Evolutionary conservation across 2,113 vertebrate genomes (phyloP).

Genomic region (Siniperca knerii): DNA sequence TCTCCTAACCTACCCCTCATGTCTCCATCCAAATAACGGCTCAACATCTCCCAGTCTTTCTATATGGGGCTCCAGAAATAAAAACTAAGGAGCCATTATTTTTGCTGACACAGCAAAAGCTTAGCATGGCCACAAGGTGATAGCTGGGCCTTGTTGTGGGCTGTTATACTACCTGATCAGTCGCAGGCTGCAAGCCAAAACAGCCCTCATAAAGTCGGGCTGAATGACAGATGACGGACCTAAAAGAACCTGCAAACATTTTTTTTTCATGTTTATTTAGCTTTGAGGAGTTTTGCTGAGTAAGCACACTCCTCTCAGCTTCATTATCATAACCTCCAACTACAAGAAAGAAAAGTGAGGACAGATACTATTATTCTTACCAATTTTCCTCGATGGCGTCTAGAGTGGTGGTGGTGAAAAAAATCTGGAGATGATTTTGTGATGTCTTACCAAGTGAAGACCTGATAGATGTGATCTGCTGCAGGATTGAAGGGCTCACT

Average conservation of each 20-base stretch:
- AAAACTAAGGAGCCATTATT: neutral
- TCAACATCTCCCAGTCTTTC: neutral
- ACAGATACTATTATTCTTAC: too few relatives aligned
- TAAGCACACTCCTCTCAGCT: neutral
- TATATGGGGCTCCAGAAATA: neutral
- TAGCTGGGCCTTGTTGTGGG: slow-evolving; percentile 3
- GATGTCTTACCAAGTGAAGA: neutral
- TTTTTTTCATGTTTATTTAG: neutral
- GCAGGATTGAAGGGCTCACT: neutral
- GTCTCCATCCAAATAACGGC: neutral
- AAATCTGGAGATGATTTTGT: neutral
- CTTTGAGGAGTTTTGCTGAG: slow-evolving; percentile 4
- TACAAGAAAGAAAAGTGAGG: neutral
- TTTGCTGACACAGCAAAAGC: slow-evolving; percentile 27
- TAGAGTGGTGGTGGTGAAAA: neutral
- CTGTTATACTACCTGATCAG: slow-evolving; percentile 9
- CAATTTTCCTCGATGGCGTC: neutral
- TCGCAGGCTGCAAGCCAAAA: neutral
- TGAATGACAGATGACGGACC: neutral
- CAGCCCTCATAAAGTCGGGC: neutral
- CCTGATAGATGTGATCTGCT: neutral
- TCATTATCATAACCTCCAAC: neutral
- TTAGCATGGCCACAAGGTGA: slow-evolving; percentile 22
- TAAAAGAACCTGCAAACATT: neutral
- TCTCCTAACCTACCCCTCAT: neutral